phyloP scores from a whole-genome alignment of 1,140 invertebrate species.

The Brachionus calyciflorus region DNA sequence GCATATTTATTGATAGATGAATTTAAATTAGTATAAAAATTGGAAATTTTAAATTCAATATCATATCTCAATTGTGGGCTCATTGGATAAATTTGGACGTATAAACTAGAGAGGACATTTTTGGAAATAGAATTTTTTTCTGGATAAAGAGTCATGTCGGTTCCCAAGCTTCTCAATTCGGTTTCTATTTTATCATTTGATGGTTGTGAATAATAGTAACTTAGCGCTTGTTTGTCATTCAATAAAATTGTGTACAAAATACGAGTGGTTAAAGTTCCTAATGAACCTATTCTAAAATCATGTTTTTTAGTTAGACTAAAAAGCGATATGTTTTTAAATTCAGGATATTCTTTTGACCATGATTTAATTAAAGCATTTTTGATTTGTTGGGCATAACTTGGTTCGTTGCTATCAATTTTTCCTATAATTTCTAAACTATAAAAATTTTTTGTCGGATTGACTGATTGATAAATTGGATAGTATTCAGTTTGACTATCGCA shows the following conservation, averaged over 20 bases:
- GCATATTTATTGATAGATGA: neutral
- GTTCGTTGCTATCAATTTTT: neutral
- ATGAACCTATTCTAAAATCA: slow-evolving; percentile 19
- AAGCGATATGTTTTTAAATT: neutral
- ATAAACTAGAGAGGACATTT: neutral
- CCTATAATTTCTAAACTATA: slow-evolving; percentile 24
- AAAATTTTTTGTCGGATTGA: slow-evolving; percentile 19
- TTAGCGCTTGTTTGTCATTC: neutral
- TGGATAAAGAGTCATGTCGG: slow-evolving; percentile 23
- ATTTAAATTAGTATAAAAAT: neutral
- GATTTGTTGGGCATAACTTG: neutral
- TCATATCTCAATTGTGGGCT: neutral
- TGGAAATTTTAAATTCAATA: neutral
- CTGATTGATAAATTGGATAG: neutral
- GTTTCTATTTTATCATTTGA: neutral
- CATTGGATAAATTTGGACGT: neutral
- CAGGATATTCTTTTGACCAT: slow-evolving; percentile 14
- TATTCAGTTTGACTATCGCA: neutral
- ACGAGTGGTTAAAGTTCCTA: slow-evolving; percentile 18
- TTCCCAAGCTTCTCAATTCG: neutral
- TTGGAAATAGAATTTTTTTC: slow-evolving; percentile 24
- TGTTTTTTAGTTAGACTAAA: neutral
- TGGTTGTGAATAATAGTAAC: neutral
- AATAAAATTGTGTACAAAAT: neutral
- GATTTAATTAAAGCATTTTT: neutral